These are phyloP conservation scores for Entomobrya multifasciata DNA, from an alignment of 2,888 invertebrate species.

Conservation along the genomic window DNA sequence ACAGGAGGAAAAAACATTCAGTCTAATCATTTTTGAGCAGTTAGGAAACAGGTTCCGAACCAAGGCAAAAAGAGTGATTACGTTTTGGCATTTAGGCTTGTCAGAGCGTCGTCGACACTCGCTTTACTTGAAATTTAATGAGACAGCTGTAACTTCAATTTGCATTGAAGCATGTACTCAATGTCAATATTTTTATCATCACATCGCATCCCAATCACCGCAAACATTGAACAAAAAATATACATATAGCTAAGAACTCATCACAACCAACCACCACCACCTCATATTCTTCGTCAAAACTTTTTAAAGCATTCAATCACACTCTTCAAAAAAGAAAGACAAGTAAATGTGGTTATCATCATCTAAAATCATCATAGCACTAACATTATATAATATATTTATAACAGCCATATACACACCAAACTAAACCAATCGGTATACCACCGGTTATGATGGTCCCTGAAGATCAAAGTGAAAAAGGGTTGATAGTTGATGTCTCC, in stretches of 20 bases:
- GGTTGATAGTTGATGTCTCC: background rate
- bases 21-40: no score
- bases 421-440: constrained; percentile 13
- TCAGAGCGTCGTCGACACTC: no score
- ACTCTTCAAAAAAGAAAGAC: background rate
- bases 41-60: no score
- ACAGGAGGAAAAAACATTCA: no score
- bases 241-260: no score
- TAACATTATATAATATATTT: background rate
- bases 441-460: constrained; percentile 31
- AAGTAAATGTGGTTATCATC: constrained; percentile 19
- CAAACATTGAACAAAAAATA: no score
- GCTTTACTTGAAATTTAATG: constrained; percentile 69
- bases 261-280: background rate
- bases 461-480: constrained; percentile 59
- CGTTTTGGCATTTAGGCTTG: no score
- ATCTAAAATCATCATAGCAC: background rate
- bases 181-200: constrained; percentile 68
- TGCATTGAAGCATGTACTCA: constrained; percentile 62
- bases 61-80: no score
- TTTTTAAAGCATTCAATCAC: background rate
- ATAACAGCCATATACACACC: no score
- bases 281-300: background rate
- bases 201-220: constrained; percentile 43
- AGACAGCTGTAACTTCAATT: constrained; percentile 72